phyloP scores from a whole-genome alignment of 2,797 vertebrate species.

The Garrulus glandarius region DNA sequence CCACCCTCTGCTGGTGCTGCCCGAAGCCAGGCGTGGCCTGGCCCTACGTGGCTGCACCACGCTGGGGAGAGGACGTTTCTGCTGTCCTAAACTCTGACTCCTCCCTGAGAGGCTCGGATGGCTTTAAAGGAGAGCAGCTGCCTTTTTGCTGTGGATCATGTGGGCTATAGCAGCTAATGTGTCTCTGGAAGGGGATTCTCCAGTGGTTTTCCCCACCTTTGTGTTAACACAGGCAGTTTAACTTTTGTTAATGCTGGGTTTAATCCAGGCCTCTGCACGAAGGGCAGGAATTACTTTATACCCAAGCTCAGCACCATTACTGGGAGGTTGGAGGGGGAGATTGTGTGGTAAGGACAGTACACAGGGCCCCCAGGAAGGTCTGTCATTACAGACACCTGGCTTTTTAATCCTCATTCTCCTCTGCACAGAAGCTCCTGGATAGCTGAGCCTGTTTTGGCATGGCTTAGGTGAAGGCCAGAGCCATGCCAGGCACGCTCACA shows the following conservation, averaged over 20 bases:
- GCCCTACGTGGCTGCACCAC: accelerated
- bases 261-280: background rate
- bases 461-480: background rate
- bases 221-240: background rate
- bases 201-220: background rate
- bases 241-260: background rate
- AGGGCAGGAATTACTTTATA: background rate
- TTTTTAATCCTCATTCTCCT: background rate
- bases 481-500: accelerated
- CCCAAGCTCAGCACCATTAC: background rate
- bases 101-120: background rate
- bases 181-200: background rate
- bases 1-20: background rate
- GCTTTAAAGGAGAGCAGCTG: background rate
- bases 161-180: accelerated
- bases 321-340: background rate
- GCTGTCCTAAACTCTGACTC: background rate
- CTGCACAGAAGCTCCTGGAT: background rate
- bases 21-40: background rate
- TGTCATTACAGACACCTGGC: background rate
- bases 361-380: background rate
- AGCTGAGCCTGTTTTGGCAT: background rate
- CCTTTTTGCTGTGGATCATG: background rate
- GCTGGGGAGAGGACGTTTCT: background rate
- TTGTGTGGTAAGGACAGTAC: background rate